These are phyloP conservation scores for Atherinomorus stipes DNA, from an alignment of 2,113 vertebrate genomes.

Conservation along the genomic window DNA sequence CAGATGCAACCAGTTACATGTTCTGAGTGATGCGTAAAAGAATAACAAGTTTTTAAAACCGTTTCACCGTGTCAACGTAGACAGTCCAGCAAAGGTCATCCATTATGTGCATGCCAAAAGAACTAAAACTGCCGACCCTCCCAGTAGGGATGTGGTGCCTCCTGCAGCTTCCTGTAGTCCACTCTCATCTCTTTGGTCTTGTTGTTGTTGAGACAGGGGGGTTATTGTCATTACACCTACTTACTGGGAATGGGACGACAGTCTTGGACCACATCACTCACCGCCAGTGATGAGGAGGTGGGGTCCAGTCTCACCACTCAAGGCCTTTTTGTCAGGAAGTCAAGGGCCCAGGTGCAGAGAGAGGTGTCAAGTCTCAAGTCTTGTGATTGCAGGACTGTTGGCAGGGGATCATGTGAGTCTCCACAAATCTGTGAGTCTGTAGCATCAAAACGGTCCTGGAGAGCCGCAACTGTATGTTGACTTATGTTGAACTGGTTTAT, in stretches of 20 bases:
- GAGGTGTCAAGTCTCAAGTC: slow-evolving; percentile 34
- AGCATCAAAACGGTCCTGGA: background rate
- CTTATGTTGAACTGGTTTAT: slow-evolving; percentile 37
- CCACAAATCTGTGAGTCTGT: slow-evolving; percentile 10
- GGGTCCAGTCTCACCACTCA: slow-evolving; percentile 14
- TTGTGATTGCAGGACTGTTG: slow-evolving; percentile 1
- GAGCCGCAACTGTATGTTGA: background rate
- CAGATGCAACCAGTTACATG: slow-evolving; percentile 1
- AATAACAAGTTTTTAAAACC: background rate
- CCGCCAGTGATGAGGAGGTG: slow-evolving; percentile 5
- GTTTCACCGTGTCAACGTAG: background rate
- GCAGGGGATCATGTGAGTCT: background rate
- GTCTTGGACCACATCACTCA: slow-evolving; percentile 10
- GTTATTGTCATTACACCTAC: slow-evolving; percentile 27
- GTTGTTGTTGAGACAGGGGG: slow-evolving; percentile 17
- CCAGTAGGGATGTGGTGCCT: slow-evolving; percentile 26
- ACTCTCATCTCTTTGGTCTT: slow-evolving; percentile 31
- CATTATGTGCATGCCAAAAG: slow-evolving; percentile 11
- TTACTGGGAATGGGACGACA: slow-evolving; percentile 15
- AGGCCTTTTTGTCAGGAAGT: slow-evolving; percentile 41
- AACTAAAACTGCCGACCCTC: slow-evolving; percentile 17
- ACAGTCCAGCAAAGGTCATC: slow-evolving; percentile 1
- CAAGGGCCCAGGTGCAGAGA: slow-evolving; percentile 24
- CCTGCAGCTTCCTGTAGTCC: slow-evolving; percentile 34
- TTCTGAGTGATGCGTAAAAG: background rate